Base-by-base conservation (phyloP, 2,888 invertebrate genomes). In the Blomia tropicalis region DNA sequence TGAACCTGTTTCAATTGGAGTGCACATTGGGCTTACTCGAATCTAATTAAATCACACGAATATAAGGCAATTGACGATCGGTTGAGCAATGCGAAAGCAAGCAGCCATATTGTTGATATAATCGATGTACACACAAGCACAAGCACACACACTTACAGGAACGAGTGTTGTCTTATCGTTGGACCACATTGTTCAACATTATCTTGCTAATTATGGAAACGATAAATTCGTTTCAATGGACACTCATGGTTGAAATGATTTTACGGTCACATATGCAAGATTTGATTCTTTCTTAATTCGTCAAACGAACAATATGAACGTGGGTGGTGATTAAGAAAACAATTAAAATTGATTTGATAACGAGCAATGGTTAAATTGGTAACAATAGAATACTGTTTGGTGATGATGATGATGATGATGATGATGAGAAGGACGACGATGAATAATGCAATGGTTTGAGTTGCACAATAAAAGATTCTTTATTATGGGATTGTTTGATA, bases 191-290 rank as follows among this genome's bases (percentile, higher is more conserved):
- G 41, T 11, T n/a, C 23, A 47, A 7, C 51, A 47, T 47, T 47
- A 47, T 47, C 51, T 7, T 47, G 51, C 51, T n/a, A 47, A 47
- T 47, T 47, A 47, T n/a, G n/a, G 51, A 7, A 47, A 47, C n/a
- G 51, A 47, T 47, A 47, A 47, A 47, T 47, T 47, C 27, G 51
- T 11, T n/a, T n/a, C n/a, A n/a, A n/a, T n/a, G n/a, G n/a, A n/a
- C n/a, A n/a, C n/a, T n/a, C n/a, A n/a, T n/a, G n/a, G n/a, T n/a
- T 47, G 51, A 7, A 47, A 7, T 47, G 22, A 19, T 47, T n/a
- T 47, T 22, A 47, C 41, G 41, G 41, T 36, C 36, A 17, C 36
- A 36, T n/a, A 7, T 7, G 7, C 51, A 19, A 47, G 51, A 47
- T 47, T 47, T 7, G 5, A 47, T 27, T 47, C 51, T 14, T 19